A percentile compares a stretch with the other conserved stretches of the same genome.
phyloP scores from a whole-genome alignment of 30 jellyfish, hydroid and myxozoan species.

The Nemopilema nomurai region DNA sequence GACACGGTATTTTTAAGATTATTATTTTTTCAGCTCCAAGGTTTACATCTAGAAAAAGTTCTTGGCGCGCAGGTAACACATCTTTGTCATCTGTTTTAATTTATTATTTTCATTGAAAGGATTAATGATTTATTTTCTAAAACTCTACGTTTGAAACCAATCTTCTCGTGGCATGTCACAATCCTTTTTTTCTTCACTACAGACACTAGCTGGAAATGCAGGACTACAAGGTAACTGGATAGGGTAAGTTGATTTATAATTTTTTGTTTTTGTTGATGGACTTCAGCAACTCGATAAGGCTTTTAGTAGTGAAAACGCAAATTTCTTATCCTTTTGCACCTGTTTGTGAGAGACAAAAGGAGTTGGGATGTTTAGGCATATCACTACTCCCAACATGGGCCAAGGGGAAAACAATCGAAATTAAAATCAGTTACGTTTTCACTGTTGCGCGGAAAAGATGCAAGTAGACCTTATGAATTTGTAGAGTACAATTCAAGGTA shows the following conservation, averaged over 20 bases:
- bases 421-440: too few relatives aligned
- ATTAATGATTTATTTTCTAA: not conserved
- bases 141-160: not conserved
- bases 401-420: too few relatives aligned
- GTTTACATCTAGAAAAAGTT: conserved; percentile 76
- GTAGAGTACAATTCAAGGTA: too few relatives aligned
- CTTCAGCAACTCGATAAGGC: not conserved
- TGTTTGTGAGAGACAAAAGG: too few relatives aligned
- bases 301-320: too few relatives aligned
- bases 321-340: too few relatives aligned
- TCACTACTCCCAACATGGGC: too few relatives aligned
- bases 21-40: conserved; percentile 71
- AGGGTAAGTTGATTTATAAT: conserved; percentile 46
- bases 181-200: not conserved
- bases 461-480: not conserved
- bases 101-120: not conserved
- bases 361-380: too few relatives aligned
- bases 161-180: not conserved
- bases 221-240: conserved; percentile 86
- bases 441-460: not conserved
- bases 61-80: conserved; percentile 85
- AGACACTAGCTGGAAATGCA: conserved; percentile 78
- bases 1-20: too few relatives aligned
- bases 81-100: not conserved
- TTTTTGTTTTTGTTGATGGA: not conserved